phyloP scores from a whole-genome alignment of 2,113 vertebrate genomes.

The Amazona vittata region DNA sequence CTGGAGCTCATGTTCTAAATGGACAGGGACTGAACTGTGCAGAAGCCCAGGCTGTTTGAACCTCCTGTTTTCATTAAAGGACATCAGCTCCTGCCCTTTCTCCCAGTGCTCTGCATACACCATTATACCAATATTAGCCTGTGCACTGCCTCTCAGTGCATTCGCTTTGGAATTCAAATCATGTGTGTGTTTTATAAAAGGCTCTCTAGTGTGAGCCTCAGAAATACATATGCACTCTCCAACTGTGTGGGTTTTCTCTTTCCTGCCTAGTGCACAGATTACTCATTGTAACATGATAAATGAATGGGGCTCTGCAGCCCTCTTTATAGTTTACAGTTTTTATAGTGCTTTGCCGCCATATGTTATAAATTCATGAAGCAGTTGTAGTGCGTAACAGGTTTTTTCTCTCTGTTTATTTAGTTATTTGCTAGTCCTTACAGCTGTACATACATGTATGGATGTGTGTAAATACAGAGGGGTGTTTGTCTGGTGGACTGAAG shows the following conservation, averaged over 20 bases:
- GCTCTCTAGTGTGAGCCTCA: conserved; percentile 67
- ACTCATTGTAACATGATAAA: conserved; percentile 72
- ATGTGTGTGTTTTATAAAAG: conserved; percentile 69
- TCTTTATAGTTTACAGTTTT: conserved; percentile 64
- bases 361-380: conserved; percentile 66
- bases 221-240: conserved; percentile 66
- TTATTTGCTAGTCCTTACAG: conserved; percentile 54
- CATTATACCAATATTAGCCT: conserved; percentile 46
- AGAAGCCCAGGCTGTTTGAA: not conserved
- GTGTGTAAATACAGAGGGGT: not conserved
- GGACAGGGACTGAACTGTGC: not conserved
- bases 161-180: conserved; percentile 71
- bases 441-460: conserved; percentile 10
- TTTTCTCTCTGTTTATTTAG: conserved; percentile 60
- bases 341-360: conserved; percentile 48
- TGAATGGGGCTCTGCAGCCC: conserved; percentile 53
- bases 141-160: not conserved
- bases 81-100: not conserved
- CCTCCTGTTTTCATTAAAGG: not conserved
- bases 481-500: conserved; percentile 1
- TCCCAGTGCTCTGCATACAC: not conserved
- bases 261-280: conserved; percentile 66
- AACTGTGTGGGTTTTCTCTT: conserved; percentile 60
- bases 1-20: not conserved
- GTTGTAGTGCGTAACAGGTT: conserved; percentile 51